Conservation (phyloP, 2,888 invertebrate genomes). For the Mesorhabditis spiculigera region DNA sequence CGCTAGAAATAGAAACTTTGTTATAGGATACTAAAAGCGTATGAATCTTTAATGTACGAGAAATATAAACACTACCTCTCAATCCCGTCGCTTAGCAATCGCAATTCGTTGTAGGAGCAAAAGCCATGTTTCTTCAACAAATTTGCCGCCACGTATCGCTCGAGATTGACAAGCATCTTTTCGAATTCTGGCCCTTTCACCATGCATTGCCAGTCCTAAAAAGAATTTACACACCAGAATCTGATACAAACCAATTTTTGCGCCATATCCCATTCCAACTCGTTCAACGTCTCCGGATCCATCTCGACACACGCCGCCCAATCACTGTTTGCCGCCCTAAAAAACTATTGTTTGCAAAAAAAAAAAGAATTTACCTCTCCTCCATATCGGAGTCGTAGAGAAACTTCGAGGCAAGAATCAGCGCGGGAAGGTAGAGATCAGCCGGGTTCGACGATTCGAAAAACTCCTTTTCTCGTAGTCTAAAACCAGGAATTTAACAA, state of each 20-base stretch:
- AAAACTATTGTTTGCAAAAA: not conserved
- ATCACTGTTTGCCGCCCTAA: conserved; percentile 70
- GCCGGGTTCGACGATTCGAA: conserved; percentile 77
- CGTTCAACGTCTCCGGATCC: conserved; percentile 72
- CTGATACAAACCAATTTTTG: conserved; percentile 66
- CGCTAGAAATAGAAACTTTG: conserved; percentile 8
- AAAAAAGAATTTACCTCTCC: conserved; percentile 62
- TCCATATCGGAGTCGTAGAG: conserved; percentile 86
- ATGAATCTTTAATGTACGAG: not conserved
- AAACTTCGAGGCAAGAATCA: conserved; percentile 95
- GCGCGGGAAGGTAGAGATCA: conserved; percentile 86
- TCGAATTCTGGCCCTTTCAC: conserved; percentile 42
- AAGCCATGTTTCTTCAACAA: conserved; percentile 35
- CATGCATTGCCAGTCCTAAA: conserved; percentile 44
- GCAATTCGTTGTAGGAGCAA: conserved; percentile 44
- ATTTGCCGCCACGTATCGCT: conserved; percentile 39
- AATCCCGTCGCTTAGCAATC: conserved; percentile 12
- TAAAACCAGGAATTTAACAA: not conserved
- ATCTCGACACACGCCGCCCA: conserved; percentile 85
- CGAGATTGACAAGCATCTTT: conserved; percentile 29
- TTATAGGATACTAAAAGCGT: not conserved
- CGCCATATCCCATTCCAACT: conserved; percentile 68
- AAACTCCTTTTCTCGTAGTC: conserved; percentile 72
- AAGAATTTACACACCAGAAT: conserved; percentile 8
- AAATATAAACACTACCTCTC: too few species aligned